These are phyloP conservation scores for Habropoda laboriosa DNA, from an alignment of 1,140 invertebrate genomes.

Conservation along the genomic window DNA sequence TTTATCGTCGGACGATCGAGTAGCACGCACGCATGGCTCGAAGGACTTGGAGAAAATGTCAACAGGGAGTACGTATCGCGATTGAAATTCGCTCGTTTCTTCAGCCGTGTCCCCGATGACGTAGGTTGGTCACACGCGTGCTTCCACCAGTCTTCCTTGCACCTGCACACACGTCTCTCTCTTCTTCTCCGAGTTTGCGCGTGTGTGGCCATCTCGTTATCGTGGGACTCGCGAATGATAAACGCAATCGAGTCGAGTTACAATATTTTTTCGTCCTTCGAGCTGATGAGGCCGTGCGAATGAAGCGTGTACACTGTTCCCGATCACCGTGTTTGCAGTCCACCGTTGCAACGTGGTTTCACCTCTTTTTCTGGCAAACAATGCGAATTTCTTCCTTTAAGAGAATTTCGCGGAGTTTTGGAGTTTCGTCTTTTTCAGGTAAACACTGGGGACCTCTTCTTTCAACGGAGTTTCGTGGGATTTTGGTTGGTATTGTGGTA, in stretches of 20 bases:
- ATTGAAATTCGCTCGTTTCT: constrained; percentile 10
- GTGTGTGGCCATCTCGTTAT: constrained; percentile 16
- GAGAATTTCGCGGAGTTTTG: no score
- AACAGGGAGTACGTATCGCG: neutral
- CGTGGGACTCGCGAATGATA: constrained; percentile 8
- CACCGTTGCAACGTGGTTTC: no score
- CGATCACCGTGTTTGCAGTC: neutral
- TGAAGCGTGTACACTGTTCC: constrained; percentile 14
- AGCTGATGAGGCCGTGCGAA: neutral
- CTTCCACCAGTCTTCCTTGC: neutral
- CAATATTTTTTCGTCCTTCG: neutral
- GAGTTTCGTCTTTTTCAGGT: no score
- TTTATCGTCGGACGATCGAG: constrained; percentile 37
- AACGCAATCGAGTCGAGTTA: constrained; percentile 16
- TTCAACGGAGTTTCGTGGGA: no score
- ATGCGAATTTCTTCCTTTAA: no score
- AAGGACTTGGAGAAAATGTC: constrained; percentile 32
- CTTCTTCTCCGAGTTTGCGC: no score
- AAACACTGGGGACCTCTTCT: no score
- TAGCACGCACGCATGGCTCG: constrained; percentile 9
- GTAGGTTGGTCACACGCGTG: neutral
- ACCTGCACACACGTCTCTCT: neutral
- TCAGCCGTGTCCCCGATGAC: neutral
- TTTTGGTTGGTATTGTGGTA: no score
- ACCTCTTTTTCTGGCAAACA: no score